phyloP scores from a whole-genome alignment of 2,113 vertebrate species.

The Lophochroa leadbeateri region DNA sequence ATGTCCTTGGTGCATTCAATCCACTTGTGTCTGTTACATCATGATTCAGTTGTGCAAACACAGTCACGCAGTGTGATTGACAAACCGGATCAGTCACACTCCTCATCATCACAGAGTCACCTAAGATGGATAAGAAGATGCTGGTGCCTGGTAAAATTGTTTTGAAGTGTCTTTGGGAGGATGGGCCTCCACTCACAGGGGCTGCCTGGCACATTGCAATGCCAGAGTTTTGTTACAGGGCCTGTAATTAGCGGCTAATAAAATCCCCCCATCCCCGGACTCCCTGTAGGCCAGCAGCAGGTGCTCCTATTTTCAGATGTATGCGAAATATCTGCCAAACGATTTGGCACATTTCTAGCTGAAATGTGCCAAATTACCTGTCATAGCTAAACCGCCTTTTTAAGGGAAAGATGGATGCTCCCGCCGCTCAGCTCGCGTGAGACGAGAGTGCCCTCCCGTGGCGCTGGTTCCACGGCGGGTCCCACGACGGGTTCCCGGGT shows the following conservation, averaged over 20 bases:
- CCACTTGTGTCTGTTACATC: accelerated
- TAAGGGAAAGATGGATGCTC: constrained; percentile 53
- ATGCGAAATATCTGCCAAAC: constrained; percentile 74
- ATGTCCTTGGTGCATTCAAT: accelerated
- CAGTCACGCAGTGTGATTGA: accelerated
- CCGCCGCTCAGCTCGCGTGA: neutral
- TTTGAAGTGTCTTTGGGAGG: neutral
- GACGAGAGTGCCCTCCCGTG: constrained; percentile 73
- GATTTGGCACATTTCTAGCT: constrained; percentile 69
- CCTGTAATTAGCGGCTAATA: too few relatives aligned
- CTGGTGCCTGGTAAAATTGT: neutral
- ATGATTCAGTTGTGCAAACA: accelerated
- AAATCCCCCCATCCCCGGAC: neutral
- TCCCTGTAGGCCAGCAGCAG: constrained; percentile 63
- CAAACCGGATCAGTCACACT: neutral
- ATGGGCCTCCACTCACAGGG: neutral
- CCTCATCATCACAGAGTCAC: neutral
- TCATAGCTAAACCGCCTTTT: constrained; percentile 61
- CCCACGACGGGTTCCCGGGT: too few relatives aligned
- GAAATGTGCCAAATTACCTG: constrained; percentile 76
- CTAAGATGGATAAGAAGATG: neutral
- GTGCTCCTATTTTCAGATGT: constrained; percentile 73
- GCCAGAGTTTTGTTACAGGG: too few relatives aligned
- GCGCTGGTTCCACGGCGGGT: neutral
- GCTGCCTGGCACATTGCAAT: too few relatives aligned